phyloP scores from a whole-genome alignment of 2,113 vertebrate genomes.

The Diphyllodes magnificus region DNA sequence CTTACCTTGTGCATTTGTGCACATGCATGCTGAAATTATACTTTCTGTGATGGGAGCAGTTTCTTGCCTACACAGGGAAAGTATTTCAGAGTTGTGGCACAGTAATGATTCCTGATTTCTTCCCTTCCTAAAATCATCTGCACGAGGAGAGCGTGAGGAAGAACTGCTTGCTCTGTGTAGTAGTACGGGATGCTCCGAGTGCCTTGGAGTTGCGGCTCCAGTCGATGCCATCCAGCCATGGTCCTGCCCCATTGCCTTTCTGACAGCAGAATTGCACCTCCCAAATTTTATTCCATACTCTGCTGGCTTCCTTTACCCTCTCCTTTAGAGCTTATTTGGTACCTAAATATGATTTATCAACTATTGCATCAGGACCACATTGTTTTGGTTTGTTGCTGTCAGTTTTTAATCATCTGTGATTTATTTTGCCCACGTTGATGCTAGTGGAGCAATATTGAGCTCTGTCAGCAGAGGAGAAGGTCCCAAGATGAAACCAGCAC shows the following conservation, averaged over 20 bases:
- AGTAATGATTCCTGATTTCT: neutral
- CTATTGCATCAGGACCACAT: neutral
- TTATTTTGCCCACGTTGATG: neutral
- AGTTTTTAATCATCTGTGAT: neutral
- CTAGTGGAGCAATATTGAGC: neutral
- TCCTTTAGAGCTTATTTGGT: neutral
- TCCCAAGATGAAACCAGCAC: neutral
- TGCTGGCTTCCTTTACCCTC: neutral
- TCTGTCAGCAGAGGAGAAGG: neutral
- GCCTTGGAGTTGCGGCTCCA: neutral
- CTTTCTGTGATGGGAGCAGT: neutral
- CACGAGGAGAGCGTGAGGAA: fast-evolving
- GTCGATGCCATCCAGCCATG: fast-evolving
- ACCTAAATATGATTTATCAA: neutral
- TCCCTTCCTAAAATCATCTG: neutral
- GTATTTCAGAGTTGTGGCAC: neutral
- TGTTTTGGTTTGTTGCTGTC: neutral
- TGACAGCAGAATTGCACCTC: neutral
- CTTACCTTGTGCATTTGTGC: conserved; percentile 46
- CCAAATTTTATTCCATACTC: neutral
- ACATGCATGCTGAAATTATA: neutral
- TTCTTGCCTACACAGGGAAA: neutral
- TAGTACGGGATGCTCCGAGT: neutral
- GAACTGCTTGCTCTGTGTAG: neutral
- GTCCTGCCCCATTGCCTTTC: neutral